Base-by-base conservation (phyloP, 2,113 vertebrate species). In the Melanerpes aurifrons region DNA sequence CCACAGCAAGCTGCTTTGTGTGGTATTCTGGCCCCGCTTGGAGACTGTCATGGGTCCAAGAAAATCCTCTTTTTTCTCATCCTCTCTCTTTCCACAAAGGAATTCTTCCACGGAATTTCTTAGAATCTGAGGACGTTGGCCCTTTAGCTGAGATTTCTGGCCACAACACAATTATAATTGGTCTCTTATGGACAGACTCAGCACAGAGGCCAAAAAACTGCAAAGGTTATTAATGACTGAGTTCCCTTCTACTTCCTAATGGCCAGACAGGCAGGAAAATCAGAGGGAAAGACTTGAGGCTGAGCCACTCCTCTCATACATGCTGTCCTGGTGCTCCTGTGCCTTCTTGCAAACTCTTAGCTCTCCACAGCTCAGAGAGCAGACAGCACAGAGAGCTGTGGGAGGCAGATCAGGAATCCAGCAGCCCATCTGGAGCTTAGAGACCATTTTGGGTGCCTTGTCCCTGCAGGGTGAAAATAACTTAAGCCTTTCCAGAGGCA, bases 191-290 rank as follows among this genome's bases (percentile, higher is more conserved):
- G 70, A 90, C 67, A 94, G 83, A 26, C 79, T 91, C 66, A 32
- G 91, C 5, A 3, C 1, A 1, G 82, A 95, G 79, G 95, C 95
- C 93, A 95, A 92, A 95, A 96, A 93, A 69, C 76, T 96, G 95
- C 92, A 95, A 93, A 26, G 32, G 82, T 96, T 92, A 94, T 96
- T 96, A 95, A 96, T 94, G 95, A 92, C 93, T 82, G 86, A 95
- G 80, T 86, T 95, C 50, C 73, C 76, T 94, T 93, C 82, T 73
- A 86, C 86, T 94, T 94, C 93, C 91, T 94, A 94, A 94, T 3
- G 28, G 76, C 92, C 93, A 95, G 86, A 87, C 90, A 91, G 67
- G 64, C 91, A 92, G 92, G 86, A 86, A 88, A 96, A 62, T 87
- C 83, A 94, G 86, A 92, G 58, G 53, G 66, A 70, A 95, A 87